Conservation (phyloP, 2,797 vertebrate species). For the Leptatherina wallacei region DNA sequence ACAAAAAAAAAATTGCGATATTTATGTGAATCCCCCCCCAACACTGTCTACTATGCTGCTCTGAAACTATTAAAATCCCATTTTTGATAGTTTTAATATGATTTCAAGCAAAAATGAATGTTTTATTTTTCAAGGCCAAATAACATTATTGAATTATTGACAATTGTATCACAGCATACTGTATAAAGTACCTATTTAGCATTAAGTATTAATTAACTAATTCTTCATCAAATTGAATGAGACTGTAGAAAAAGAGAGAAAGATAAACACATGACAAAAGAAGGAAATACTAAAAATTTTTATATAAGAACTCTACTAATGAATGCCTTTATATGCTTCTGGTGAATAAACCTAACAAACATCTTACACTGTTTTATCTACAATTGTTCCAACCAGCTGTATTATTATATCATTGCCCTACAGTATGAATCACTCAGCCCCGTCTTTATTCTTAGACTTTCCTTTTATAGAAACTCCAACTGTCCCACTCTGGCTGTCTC, state of each 20-base stretch:
- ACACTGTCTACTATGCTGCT: too few relatives aligned
- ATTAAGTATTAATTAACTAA: too few relatives aligned
- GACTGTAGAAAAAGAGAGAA: neutral
- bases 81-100: too few relatives aligned
- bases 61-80: too few relatives aligned
- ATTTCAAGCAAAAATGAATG: too few relatives aligned
- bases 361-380: neutral
- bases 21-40: too few relatives aligned
- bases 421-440: constrained; percentile 47
- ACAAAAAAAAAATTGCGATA: too few relatives aligned
- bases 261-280: neutral
- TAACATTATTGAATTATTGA: neutral
- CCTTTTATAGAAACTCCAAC: constrained; percentile 70
- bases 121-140: too few relatives aligned
- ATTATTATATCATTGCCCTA: constrained; percentile 46
- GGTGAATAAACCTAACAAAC: neutral
- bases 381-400: neutral
- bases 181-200: too few relatives aligned
- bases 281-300: neutral
- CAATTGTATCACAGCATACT: too few relatives aligned
- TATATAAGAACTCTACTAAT: neutral
- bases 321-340: neutral
- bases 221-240: too few relatives aligned
- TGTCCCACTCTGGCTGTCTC: constrained; percentile 46
- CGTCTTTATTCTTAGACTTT: constrained; percentile 65